Base-by-base conservation (phyloP, 2,888 invertebrate species). In the Drosophila mayaguana region DNA sequence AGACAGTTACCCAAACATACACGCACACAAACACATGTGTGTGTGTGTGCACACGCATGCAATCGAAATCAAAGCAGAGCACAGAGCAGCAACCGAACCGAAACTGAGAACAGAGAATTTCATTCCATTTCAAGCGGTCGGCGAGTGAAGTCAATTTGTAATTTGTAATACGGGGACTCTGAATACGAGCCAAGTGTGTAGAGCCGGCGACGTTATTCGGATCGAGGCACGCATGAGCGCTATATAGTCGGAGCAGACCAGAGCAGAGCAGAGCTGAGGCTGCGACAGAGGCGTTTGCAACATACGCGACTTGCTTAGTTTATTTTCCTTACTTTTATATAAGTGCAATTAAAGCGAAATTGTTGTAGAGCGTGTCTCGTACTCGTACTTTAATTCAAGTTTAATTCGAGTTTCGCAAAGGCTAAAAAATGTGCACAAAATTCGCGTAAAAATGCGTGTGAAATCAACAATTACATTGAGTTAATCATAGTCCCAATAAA, bases 381-480 rank as follows among this genome's bases (percentile, higher is more conserved):
- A 64, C 64, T 36, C 59, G 66, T 51, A 64, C 43, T 59, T 54
- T 48, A 43, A 43, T 18, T n/a, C 53, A n/a, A 36, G 53, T 36
- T 53, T 53, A 16, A 22, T 53, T 53, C 53, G 16, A 38, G 63
- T 59, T 40, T 45, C 16, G 43, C 43, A 69, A 68, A 45, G n/a
- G 40, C 43, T 40, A 56, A n/a, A 22, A 69, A 51, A 48, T 50
- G 11, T 8, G 16, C 22, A 12, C n/a, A n/a, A 48, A 62, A 34
- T 16, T 56, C 12, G 63, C 43, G 22, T 32, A 69, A 42, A 69
- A 60, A 60, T 60, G 61, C 43, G 66, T 65, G 65, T 56, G 63
- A 79, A 73, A 67, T 62, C 59, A 38, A 48, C 68, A 83, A 82
- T 88, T 88, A 74, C 71, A 72, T 74, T 74, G 66, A 83, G 72